Base-by-base conservation (phyloP, 2,888 invertebrate genomes). In the Pediacus dermestoides region DNA sequence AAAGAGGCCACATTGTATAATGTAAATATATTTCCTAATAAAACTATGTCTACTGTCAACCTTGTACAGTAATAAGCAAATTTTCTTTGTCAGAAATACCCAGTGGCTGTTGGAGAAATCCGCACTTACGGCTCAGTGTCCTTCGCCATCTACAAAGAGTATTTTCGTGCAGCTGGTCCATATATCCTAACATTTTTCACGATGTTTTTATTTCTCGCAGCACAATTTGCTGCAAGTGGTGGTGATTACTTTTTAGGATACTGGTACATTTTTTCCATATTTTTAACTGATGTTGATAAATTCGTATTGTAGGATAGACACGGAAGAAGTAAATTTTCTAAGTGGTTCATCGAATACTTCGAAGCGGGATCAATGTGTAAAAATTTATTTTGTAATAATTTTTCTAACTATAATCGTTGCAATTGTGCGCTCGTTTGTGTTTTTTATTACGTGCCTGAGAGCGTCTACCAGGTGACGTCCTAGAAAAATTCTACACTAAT, bases 371-470 rank as follows among this genome's bases (percentile, higher is more conserved):
- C 35, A 53, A 0, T 72, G 67, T 42, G 66, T 74, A 25, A 61
- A 64, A 31, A 59, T 74, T 6, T 76, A 72, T 51, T 60, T 61
- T 1, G 58, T 40, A 0, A 33, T 75, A 7, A 74, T 71, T 1
- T 37, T 61, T 0, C 41, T 60, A 1, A 72, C 73, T 7, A 60
- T 74, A 11, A 12, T 68, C 1, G 36, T 73, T 1, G 70, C 74
- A 0, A 38, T 75, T 1, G 12, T 59, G 1, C 66, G 76, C 46
- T 74, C 74, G 1, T 62, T 69, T 23, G 44, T 69, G 2, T 80
- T 80, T 57, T 81, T 80, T 56, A 55, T 63, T 6, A 63, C 84
- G 46, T 88, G 88, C 52, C 75, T 80, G 67, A 67, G 67, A 16
- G 75, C 82, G 0, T 81, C 83, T 0, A 70, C 71, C 37, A 67